Base-by-base conservation (phyloP, 2,888 invertebrate genomes). In the Hyalella azteca region DNA sequence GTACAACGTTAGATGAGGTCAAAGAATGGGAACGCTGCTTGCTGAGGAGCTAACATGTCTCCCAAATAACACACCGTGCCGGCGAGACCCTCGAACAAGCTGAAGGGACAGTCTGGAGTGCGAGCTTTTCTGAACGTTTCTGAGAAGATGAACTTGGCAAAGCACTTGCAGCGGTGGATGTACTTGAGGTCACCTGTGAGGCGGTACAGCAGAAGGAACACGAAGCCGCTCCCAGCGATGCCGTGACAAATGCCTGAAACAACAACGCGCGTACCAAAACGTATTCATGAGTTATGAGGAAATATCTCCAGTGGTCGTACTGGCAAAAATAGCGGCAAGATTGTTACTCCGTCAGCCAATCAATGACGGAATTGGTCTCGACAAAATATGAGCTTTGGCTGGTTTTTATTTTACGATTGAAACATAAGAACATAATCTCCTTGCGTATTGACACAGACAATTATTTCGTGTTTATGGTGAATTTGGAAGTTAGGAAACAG, bases 1-100 rank as follows among this genome's bases (percentile, higher is more conserved):
- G 32, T 7, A 9, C 5, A 40, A 26, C 41, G 80, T 76, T 39
- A 75, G 29, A 75, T 75, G 0, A 75, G 26, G 26, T 75, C 75
- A 40, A 85, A 84, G 40, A 83, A 78, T 5, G 85, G 85, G 73
- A 83, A 84, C 3, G 77, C 36, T 1, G 85, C 78, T 50, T 81
- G 40, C 39, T 78, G 73, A n/a, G 85, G 84, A 19, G 81, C 76
- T 45, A 81, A 66, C 13, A 84, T 66, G 78, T 84, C 96, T 11
- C 91, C 90, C 78, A 96, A 88, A 87, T 91, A 96, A 86, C 95
- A 96, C 11, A 93, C 92, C 0, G 95, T 93, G 2, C 96, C 96
- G 13, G 95, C 94, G 79, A 92, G 90, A 1, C 96, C 96, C 89
- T 96, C 96, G 88, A 92, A 95, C 85, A 97, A 89, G 87, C 94